These are phyloP conservation scores for Amniataba percoides DNA, from an alignment of 2,797 vertebrate genomes.

Conservation along the genomic window DNA sequence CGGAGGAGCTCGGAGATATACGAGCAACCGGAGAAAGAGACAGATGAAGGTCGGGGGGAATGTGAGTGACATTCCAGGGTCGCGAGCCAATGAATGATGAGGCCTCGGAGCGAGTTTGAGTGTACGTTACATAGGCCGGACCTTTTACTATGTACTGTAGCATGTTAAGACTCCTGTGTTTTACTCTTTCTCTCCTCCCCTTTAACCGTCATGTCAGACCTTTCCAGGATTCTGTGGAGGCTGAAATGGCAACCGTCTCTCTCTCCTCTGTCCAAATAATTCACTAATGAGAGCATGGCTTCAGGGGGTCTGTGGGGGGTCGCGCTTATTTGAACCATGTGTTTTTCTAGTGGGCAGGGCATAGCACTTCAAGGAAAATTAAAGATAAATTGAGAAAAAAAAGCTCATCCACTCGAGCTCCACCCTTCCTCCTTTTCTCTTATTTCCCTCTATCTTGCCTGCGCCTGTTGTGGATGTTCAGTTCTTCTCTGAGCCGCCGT, in stretches of 20 bases:
- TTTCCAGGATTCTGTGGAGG: slow-evolving; percentile 44
- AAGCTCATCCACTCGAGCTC: slow-evolving; percentile 39
- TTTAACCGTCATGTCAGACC: slow-evolving; percentile 33
- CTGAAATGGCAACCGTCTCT: slow-evolving; percentile 36
- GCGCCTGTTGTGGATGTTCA: slow-evolving; percentile 18
- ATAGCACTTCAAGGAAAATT: slow-evolving; percentile 66
- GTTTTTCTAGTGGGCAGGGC: slow-evolving; percentile 71
- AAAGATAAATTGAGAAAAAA: slow-evolving; percentile 71
- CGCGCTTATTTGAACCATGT: slow-evolving; percentile 80
- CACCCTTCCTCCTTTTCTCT: slow-evolving; percentile 56
- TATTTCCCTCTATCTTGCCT: slow-evolving; percentile 24
- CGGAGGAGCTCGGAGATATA: slow-evolving; percentile 68
- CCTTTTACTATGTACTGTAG: slow-evolving; percentile 58
- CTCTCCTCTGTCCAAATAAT: slow-evolving; percentile 68
- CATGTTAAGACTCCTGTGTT: slow-evolving; percentile 17
- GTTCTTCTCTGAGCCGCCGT: slow-evolving; percentile 8
- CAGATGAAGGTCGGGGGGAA: slow-evolving; percentile 71
- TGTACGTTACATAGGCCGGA: slow-evolving; percentile 71
- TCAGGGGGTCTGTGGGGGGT: slow-evolving; percentile 72
- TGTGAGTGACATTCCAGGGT: slow-evolving; percentile 75
- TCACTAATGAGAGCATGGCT: slow-evolving; percentile 78
- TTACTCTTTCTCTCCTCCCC: slow-evolving; percentile 21
- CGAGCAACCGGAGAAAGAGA: slow-evolving; percentile 67
- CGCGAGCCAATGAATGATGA: slow-evolving; percentile 63
- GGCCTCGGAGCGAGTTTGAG: slow-evolving; percentile 52